These are phyloP conservation scores for Probosciger aterrimus DNA, from an alignment of 2,113 vertebrate species.

Conservation along the genomic window DNA sequence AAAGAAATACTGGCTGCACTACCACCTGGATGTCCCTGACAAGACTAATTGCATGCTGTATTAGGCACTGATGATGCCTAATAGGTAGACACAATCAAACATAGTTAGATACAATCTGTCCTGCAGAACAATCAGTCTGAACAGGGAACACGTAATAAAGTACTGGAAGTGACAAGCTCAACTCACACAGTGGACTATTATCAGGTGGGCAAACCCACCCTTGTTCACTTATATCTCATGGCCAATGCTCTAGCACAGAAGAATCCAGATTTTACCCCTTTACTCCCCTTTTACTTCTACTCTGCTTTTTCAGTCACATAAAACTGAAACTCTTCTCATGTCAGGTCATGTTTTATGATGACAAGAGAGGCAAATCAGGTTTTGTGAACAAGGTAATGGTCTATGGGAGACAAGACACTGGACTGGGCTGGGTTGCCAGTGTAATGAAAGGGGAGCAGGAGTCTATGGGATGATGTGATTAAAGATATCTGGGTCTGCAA, in stretches of 20 bases:
- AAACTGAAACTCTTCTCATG: not conserved
- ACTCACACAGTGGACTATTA: not conserved
- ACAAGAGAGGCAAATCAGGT: not conserved
- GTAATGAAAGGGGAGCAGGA: not conserved
- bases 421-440: not conserved
- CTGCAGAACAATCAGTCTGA: not conserved
- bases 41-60: not conserved
- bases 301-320: accelerated
- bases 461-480: not conserved
- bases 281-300: not conserved
- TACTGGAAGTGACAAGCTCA: not conserved
- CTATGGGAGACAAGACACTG: not conserved
- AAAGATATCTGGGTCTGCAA: not conserved
- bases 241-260: not conserved
- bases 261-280: not conserved
- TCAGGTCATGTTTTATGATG: not conserved
- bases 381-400: not conserved
- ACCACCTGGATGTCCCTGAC: not conserved
- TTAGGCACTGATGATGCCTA: not conserved
- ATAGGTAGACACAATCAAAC: not conserved
- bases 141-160: not conserved
- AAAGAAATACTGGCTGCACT: not conserved
- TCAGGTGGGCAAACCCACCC: not conserved
- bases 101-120: not conserved
- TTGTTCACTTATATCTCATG: not conserved